Evolutionary conservation across 2,888 invertebrate species (phyloP), one percentile per base, ranked within the genome.

Genomic region (Diplolepis rosae): DNA sequence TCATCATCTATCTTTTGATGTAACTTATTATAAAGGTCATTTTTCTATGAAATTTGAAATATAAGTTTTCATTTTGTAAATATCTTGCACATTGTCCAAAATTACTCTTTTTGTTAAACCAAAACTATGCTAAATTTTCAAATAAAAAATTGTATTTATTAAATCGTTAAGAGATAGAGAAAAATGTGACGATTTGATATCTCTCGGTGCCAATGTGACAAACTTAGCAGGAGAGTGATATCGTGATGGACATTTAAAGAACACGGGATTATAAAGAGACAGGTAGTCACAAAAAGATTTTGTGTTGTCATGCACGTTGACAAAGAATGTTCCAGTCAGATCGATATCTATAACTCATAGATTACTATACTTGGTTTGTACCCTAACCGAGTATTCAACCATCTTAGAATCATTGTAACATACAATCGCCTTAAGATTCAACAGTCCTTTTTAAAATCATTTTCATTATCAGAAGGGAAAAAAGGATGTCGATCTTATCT

Each of bases 401-500:
- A 45, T 45, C 45, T 45, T 45, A 7, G 6, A n/a, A 18, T 45
- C 18, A 45, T 45, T 45, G 18, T 22, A 2, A 1, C 39, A 39
- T 61, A 61, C n/a, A 61, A 35, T 24, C 61, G n/a, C 24, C 35
- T 61, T 39, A 24, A 22, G 24, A 35, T 61, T 7, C 22, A 39
- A 61, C 39, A 39, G 61, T n/a, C 61, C 39, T 61, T 61, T 61
- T 61, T 35, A 6, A 13, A 39, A 24, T 61, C 61, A 22, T 35
- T 61, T 61, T 39, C 24, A 61, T 39, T 35, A 61, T 61, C 61
- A 39, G 39, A 35, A 39, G 35, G 35, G 5, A n/a, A 39, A 39
- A 61, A 61, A 39, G n/a, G 28, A 39, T 32, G 30, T 54, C 30
- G 56, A 56, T 61, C 39, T 61, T 39, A 61, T 61, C 61, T 61